phyloP scores from a whole-genome alignment of 2,113 vertebrate species.

The Misgurnus mizolepis region DNA sequence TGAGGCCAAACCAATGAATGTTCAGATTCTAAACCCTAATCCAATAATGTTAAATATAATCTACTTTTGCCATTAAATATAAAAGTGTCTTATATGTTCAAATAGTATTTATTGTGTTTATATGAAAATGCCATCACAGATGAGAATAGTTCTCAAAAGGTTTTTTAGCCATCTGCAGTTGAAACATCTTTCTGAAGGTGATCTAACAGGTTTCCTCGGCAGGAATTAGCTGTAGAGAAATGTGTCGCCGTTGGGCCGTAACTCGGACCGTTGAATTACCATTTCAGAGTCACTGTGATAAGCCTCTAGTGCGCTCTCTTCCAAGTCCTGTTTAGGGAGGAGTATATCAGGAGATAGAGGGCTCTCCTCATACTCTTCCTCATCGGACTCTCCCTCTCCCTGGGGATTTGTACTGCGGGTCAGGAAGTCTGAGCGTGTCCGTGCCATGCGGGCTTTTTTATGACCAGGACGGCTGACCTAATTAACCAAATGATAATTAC shows the following conservation, averaged over 20 bases:
- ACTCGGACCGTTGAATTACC: constrained; percentile 82
- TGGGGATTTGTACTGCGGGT: constrained; percentile 89
- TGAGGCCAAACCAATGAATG: constrained; percentile 13
- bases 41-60: too few species aligned
- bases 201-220: constrained; percentile 62
- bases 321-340: constrained; percentile 80
- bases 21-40: too few species aligned
- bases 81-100: too few species aligned
- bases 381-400: constrained; percentile 92
- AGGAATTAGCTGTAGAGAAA: constrained; percentile 78
- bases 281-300: constrained; percentile 99
- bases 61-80: too few species aligned
- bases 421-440: constrained; percentile 99
- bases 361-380: constrained; percentile 88
- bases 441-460: constrained; percentile 99
- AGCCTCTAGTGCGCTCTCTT: constrained; percentile 82
- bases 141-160: constrained; percentile 46
- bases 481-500: constrained; percentile 77
- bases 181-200: constrained; percentile 46
- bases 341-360: constrained; percentile 83
- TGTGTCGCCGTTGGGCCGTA: constrained; percentile 32
- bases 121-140: constrained; percentile 34
- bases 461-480: constrained; percentile 82
- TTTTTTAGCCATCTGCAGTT: constrained; percentile 42
- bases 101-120: too few species aligned